A percentile compares a stretch with the other conserved stretches of the same genome.
These are phyloP conservation scores for Lophius piscatorius DNA, from an alignment of 2,113 vertebrate genomes.

Conservation along the genomic window DNA sequence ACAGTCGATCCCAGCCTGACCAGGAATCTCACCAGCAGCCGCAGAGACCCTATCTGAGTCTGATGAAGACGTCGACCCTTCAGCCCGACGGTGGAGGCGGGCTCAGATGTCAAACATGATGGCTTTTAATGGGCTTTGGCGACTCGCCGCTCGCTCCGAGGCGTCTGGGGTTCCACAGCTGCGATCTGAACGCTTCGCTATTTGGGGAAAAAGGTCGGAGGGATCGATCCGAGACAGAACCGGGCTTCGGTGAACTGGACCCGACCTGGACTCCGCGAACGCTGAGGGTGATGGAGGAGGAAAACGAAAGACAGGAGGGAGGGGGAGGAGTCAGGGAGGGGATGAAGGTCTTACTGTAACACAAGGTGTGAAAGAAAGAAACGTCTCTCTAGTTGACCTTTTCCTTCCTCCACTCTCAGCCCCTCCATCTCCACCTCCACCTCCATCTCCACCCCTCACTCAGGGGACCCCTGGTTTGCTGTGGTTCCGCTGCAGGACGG, in stretches of 20 bases:
- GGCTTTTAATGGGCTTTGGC: constrained; percentile 67
- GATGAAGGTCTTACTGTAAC: constrained; percentile 76
- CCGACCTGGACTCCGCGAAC: constrained; percentile 62
- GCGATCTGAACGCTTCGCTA: constrained; percentile 54
- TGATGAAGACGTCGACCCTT: constrained; percentile 45
- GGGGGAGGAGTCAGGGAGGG: constrained; percentile 62
- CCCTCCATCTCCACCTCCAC: constrained; percentile 49
- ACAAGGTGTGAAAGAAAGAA: constrained; percentile 76
- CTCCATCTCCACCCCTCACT: no score
- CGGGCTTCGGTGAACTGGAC: constrained; percentile 57
- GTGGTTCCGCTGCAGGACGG: no score
- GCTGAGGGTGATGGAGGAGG: constrained; percentile 67
- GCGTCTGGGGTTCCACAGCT: constrained; percentile 64
- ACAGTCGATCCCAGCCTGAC: constrained; percentile 8
- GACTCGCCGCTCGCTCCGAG: constrained; percentile 47
- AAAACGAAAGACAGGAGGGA: constrained; percentile 63
- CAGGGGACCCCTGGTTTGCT: no score
- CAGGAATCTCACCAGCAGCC: constrained; percentile 31
- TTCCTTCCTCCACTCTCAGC: constrained; percentile 58
- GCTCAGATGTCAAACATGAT: constrained; percentile 63
- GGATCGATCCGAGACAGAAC: constrained; percentile 58
- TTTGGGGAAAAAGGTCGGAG: constrained; percentile 63
- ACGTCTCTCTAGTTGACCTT: constrained; percentile 66
- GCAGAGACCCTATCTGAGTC: constrained; percentile 38
- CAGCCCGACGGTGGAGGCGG: constrained; percentile 54